A percentile compares a stretch with the other conserved stretches of the same genome.
Evolutionary conservation across 2,888 invertebrate species (phyloP).

Genomic region (Coenonympha arcania): DNA sequence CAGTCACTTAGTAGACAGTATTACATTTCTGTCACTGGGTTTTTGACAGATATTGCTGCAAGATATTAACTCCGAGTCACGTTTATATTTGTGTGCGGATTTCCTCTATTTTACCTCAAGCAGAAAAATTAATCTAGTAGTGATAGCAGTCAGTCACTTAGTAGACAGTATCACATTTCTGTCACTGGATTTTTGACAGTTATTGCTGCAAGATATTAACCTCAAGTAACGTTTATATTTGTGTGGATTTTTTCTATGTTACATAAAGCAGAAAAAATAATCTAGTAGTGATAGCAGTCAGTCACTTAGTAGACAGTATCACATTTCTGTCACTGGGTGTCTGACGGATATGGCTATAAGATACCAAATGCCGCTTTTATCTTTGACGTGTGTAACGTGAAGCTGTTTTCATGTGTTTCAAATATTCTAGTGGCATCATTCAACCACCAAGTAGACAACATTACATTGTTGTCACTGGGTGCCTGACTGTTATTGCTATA

Average conservation of each 20-base stretch:
- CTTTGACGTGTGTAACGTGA: too few species aligned
- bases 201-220: not conserved
- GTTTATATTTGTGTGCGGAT: not conserved
- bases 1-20: slow-evolving; percentile 27
- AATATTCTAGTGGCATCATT: too few species aligned
- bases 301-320: slow-evolving; percentile 24
- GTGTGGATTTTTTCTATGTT: too few species aligned
- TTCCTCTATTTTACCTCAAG: too few species aligned
- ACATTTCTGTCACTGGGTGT: slow-evolving; percentile 36
- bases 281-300: slow-evolving; percentile 12
- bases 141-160: slow-evolving; percentile 7
- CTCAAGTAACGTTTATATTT: not conserved
- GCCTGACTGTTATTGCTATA: slow-evolving; percentile 16
- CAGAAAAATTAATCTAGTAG: not conserved
- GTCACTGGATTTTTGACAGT: slow-evolving; percentile 27
- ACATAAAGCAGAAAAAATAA: not conserved
- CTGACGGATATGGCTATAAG: slow-evolving; percentile 12
- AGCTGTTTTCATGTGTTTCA: too few species aligned
- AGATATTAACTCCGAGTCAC: not conserved
- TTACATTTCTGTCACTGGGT: slow-evolving; percentile 22
- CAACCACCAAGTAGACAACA: slow-evolving; percentile 29
- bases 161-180: slow-evolving; percentile 19
- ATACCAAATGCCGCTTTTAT: not conserved
- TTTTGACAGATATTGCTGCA: slow-evolving; percentile 19
- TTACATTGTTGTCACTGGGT: slow-evolving; percentile 42